Evolutionary conservation across 2,888 invertebrate species (phyloP).

Genomic region (Anthophora plumipes): DNA sequence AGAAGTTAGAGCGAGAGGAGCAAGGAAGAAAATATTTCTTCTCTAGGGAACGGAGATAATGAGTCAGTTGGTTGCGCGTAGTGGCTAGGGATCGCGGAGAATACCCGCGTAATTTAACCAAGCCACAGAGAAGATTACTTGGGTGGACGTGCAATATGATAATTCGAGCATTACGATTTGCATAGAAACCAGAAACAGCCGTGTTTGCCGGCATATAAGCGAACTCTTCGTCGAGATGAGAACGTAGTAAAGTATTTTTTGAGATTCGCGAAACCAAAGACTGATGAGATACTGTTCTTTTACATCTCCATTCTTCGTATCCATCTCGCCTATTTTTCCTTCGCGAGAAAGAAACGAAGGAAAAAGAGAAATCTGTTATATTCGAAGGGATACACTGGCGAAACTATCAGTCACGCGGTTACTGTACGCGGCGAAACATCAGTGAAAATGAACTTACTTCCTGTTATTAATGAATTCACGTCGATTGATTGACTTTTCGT

Average conservation of each 20-base stretch:
- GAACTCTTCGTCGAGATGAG: conserved; percentile 13
- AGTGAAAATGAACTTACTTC: neutral
- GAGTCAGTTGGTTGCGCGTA: no score
- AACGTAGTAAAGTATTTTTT: neutral
- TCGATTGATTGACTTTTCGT: neutral
- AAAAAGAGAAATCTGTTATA: neutral
- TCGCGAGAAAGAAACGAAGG: no score
- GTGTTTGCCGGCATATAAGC: conserved; percentile 21
- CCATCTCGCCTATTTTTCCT: neutral
- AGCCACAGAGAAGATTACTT: conserved; percentile 30
- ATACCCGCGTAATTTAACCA: conserved; percentile 36
- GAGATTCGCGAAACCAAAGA: neutral
- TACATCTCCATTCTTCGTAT: neutral
- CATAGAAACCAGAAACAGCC: conserved; percentile 37
- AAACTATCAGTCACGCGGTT: neutral
- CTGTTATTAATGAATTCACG: neutral
- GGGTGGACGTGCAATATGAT: conserved; percentile 40
- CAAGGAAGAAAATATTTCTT: neutral
- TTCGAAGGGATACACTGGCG: neutral
- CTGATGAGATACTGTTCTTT: no score
- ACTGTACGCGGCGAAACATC: neutral
- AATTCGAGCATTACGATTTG: conserved; percentile 48
- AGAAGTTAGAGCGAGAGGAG: no score
- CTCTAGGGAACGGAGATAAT: neutral
- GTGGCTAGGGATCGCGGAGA: neutral